Conservation (phyloP, 1,140 invertebrate genomes). For the Tetranychus urticae region DNA sequence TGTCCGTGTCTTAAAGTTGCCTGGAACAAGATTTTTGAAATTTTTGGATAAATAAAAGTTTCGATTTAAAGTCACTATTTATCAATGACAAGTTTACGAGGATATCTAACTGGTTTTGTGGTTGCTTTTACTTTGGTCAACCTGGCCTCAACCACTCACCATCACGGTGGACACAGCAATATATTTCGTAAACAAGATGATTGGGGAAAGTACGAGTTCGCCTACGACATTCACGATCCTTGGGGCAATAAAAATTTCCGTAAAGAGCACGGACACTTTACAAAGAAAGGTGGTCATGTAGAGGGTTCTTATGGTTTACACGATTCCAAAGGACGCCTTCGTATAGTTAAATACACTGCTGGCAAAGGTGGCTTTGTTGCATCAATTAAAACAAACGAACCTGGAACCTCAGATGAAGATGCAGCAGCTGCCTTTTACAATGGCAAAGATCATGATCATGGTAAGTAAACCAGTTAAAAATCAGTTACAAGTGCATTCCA, state of each 20-base stretch:
- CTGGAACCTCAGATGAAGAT: neutral
- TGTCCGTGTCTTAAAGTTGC: too few relatives aligned
- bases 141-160: neutral
- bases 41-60: too few relatives aligned
- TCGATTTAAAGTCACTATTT: too few relatives aligned
- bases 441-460: neutral
- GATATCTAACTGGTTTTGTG: too few relatives aligned
- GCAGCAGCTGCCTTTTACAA: neutral
- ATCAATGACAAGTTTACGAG: too few relatives aligned
- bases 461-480: neutral
- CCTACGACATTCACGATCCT: neutral
- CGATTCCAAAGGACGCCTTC: slow-evolving; percentile 10
- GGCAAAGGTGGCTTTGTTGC: slow-evolving; percentile 7
- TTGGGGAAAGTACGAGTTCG: neutral
- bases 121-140: too few relatives aligned
- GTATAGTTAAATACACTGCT: slow-evolving; percentile 11
- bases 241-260: neutral
- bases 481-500: too few relatives aligned
- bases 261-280: neutral
- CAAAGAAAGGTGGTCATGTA: neutral
- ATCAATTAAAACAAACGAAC: slow-evolving; percentile 7
- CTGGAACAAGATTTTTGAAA: too few relatives aligned
- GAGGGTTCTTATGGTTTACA: slow-evolving; percentile 10
- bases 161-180: neutral
- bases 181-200: neutral